Conservation (phyloP, 35 echinoderm and acorn worm genomes). For the Amphiura filiformis region DNA sequence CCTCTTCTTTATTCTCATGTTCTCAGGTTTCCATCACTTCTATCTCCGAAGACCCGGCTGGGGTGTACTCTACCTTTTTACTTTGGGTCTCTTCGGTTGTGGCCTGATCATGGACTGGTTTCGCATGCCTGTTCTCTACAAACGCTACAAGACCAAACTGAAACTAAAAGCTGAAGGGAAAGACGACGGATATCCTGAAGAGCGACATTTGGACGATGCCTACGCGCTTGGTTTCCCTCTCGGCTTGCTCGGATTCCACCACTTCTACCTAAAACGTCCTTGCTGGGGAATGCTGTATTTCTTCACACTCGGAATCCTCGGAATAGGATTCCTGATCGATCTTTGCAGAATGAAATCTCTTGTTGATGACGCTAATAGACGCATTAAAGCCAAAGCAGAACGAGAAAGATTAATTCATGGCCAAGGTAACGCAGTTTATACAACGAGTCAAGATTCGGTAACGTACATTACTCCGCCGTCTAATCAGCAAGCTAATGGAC, state of each 20-base stretch:
- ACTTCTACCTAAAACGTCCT: conserved; percentile 53
- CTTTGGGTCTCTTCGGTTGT: conserved; percentile 27
- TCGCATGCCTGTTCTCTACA: conserved; percentile 43
- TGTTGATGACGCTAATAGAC: conserved; percentile 38
- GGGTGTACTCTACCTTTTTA: conserved; percentile 33
- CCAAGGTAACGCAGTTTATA: not conserved
- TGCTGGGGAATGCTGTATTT: conserved; percentile 41
- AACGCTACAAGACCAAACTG: conserved; percentile 19
- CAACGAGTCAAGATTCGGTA: too few relatives aligned
- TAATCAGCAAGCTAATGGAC: not conserved
- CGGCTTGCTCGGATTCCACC: conserved; percentile 62
- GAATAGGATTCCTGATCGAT: conserved; percentile 59
- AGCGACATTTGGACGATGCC: conserved; percentile 20
- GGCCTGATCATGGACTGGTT: conserved; percentile 56
- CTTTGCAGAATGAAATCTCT: conserved; percentile 39
- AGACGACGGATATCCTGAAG: not conserved
- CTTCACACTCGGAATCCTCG: conserved; percentile 49
- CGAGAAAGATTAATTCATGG: not conserved
- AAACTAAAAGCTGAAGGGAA: not conserved
- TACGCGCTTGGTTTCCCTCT: conserved; percentile 50
- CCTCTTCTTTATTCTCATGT: not conserved
- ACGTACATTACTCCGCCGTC: not conserved
- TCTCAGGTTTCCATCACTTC: conserved; percentile 54
- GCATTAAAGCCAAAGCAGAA: not conserved
- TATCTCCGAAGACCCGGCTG: conserved; percentile 36